Conservation (phyloP, 1,140 invertebrate species). For the honey bee (Apis mellifera) region Amel_HAv3.1 CM009938.2:2469501-2470000, state of each 20-base stretch:
- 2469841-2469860: not conserved
- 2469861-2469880: not conserved
- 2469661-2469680: not conserved
- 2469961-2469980: too few relatives aligned
- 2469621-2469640: not conserved
- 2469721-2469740: not conserved
- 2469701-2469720: not conserved
- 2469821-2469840: not conserved
- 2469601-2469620: not conserved
- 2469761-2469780: not conserved
- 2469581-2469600: not conserved
- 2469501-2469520: constrained; percentile 72
- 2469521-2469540: constrained; percentile 72
- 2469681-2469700: not conserved
- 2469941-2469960: too few relatives aligned
- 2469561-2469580: constrained; percentile 66
- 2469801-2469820: constrained; percentile 12
- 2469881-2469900: not conserved
- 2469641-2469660: not conserved
- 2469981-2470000: too few relatives aligned
- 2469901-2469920: too few relatives aligned
- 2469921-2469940: too few relatives aligned
- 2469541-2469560: constrained; percentile 71
- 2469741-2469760: not conserved
- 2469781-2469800: not conserved